Evolutionary conservation across 2,797 vertebrate genomes (phyloP).

Genomic region (Melanotaenia pygmaea): DNA sequence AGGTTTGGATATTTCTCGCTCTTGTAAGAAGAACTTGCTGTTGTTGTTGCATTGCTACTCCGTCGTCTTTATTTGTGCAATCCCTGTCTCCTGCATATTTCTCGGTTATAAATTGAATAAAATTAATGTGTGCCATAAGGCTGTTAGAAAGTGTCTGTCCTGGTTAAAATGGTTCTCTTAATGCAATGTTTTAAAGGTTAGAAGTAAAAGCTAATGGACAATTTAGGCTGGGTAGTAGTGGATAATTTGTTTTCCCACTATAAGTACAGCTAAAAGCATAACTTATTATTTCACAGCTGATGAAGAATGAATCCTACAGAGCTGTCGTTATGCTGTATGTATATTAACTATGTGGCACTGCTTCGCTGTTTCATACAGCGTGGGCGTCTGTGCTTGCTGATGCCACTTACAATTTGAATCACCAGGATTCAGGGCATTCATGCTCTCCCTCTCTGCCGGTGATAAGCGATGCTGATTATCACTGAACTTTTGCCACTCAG

Average conservation of each 20-base stretch:
- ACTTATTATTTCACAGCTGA: not conserved
- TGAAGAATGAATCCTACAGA: constrained; percentile 1
- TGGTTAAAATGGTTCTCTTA: not conserved
- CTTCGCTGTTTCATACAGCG: constrained; percentile 22
- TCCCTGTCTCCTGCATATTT: not conserved
- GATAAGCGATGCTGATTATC: constrained; percentile 70
- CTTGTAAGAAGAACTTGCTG: not conserved
- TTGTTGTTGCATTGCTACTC: not conserved
- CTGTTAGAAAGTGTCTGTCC: not conserved
- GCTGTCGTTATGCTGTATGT: constrained; percentile 16
- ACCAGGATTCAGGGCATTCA: constrained; percentile 66
- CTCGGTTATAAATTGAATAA: not conserved
- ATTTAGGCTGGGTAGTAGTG: not conserved
- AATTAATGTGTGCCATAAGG: not conserved
- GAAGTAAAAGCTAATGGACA: constrained; percentile 1
- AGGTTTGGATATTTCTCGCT: not conserved
- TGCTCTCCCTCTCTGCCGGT: constrained; percentile 54
- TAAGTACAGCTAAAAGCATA: not conserved
- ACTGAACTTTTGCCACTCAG: constrained; percentile 56
- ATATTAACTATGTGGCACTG: constrained; percentile 13
- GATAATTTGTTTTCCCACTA: not conserved
- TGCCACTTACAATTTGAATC: constrained; percentile 62
- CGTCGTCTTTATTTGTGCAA: not conserved
- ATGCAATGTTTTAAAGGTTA: not conserved
- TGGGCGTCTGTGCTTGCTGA: constrained; percentile 38